Percentiles rank a stretch among this genome's conserved stretches.
phyloP scores from a whole-genome alignment of 1,140 invertebrate genomes.

The Ostrea denselamellosa region DNA sequence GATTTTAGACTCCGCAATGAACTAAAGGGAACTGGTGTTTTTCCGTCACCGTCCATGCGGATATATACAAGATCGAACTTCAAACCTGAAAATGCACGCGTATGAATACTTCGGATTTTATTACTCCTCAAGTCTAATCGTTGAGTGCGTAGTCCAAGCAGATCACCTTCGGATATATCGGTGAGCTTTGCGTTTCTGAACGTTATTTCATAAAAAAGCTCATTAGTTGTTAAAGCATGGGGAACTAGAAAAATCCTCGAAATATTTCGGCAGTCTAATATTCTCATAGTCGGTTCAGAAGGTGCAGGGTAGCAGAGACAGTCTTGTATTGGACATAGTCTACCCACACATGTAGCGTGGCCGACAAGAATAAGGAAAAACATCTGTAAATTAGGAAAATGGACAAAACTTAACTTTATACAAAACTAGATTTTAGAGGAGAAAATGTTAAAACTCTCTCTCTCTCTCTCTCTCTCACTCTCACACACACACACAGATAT shows the following conservation, averaged over 20 bases:
- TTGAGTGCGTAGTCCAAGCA: background rate
- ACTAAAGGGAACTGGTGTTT: background rate
- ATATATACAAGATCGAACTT: constrained; percentile 2
- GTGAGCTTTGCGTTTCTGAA: background rate
- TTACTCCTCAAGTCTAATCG: background rate
- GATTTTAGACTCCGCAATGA: background rate
- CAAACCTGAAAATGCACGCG: background rate
- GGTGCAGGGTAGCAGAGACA: background rate
- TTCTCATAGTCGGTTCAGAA: background rate
- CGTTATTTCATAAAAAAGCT: background rate
- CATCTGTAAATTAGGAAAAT: background rate
- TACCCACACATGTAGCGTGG: background rate
- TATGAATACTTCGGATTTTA: background rate
- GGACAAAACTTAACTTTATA: background rate
- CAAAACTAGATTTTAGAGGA: no score
- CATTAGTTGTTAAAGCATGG: background rate
- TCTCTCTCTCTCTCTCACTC: no score
- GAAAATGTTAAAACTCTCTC: no score
- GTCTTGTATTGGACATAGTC: background rate
- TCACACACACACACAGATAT: no score
- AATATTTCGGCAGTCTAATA: constrained; percentile 7
- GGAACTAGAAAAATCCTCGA: background rate
- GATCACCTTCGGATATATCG: background rate
- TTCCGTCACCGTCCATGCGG: background rate
- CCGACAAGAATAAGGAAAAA: background rate